Evolutionary conservation across 2,113 vertebrate species (phyloP).

Genomic region (Rhinolophus ferrumequinum): DNA sequence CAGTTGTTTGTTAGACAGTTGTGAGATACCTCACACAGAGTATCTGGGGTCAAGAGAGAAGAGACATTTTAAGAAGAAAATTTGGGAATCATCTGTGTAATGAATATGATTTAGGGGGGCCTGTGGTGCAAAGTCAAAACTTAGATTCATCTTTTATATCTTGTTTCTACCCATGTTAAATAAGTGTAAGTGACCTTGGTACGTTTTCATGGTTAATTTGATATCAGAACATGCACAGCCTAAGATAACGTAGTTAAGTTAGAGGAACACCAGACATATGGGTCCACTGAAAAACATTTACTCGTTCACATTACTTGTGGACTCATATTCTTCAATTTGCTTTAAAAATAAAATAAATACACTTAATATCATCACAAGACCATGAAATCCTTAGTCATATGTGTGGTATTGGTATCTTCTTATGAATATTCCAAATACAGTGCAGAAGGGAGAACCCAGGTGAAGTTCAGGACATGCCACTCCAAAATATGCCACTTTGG

Average conservation of each 20-base stretch:
- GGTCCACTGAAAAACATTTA: not conserved
- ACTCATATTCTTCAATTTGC: not conserved
- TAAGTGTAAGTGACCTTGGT: not conserved
- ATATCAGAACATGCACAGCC: not conserved
- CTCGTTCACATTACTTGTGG: not conserved
- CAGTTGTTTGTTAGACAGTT: not conserved
- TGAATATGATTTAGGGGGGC: not conserved
- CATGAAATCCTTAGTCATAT: not conserved
- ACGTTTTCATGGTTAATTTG: not conserved
- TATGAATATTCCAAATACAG: not conserved
- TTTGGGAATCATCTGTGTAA: not conserved
- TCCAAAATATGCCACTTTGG: not conserved
- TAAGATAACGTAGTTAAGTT: not conserved
- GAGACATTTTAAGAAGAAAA: not conserved
- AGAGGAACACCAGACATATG: not conserved
- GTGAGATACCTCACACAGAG: not conserved
- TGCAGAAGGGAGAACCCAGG: not conserved
- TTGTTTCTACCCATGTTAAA: not conserved
- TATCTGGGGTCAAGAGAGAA: not conserved
- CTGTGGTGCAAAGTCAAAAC: not conserved
- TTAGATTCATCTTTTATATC: not conserved
- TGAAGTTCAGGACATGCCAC: not conserved
- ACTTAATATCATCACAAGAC: not conserved
- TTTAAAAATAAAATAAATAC: slow-evolving; percentile 47
- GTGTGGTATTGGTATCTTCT: not conserved